These are phyloP conservation scores for Mesembrinibis cayennensis DNA, from an alignment of 2,113 vertebrate species.

Conservation along the genomic window DNA sequence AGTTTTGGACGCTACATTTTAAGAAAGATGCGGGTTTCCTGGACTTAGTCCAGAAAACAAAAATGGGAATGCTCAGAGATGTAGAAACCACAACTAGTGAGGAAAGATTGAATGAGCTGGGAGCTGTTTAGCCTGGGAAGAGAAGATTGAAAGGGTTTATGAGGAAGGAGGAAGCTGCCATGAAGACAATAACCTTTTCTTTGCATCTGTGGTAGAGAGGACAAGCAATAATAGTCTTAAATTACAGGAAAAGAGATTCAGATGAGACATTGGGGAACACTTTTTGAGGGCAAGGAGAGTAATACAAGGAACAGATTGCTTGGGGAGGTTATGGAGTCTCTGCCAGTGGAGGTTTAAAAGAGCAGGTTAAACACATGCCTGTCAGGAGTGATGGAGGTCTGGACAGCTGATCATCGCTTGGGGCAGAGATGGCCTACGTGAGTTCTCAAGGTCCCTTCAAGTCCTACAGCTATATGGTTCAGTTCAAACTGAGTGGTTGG, in stretches of 20 bases:
- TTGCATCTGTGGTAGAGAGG: background rate
- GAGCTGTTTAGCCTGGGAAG: background rate
- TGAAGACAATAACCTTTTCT: constrained; percentile 31
- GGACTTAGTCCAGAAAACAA: background rate
- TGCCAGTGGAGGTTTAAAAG: background rate
- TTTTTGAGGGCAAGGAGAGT: constrained; percentile 18
- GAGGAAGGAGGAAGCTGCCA: background rate
- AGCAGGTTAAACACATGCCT: constrained; percentile 19
- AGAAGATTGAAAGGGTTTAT: background rate
- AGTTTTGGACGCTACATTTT: background rate
- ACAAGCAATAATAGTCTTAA: constrained; percentile 17
- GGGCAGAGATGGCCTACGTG: background rate
- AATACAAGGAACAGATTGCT: constrained; percentile 12
- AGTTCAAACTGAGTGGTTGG: background rate
- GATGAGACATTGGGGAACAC: constrained; percentile 22
- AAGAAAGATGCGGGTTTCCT: background rate
- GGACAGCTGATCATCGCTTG: background rate
- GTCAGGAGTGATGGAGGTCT: constrained; percentile 42
- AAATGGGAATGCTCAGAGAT: background rate
- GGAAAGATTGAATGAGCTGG: background rate
- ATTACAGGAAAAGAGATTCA: constrained; percentile 46
- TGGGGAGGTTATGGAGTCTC: background rate
- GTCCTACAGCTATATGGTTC: background rate
- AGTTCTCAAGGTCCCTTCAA: background rate
- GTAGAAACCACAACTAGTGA: background rate